A percentile compares a stretch with the other conserved stretches of the same genome.
Conservation (phyloP, 2,797 vertebrate genomes). For the Acomys russatus region DNA sequence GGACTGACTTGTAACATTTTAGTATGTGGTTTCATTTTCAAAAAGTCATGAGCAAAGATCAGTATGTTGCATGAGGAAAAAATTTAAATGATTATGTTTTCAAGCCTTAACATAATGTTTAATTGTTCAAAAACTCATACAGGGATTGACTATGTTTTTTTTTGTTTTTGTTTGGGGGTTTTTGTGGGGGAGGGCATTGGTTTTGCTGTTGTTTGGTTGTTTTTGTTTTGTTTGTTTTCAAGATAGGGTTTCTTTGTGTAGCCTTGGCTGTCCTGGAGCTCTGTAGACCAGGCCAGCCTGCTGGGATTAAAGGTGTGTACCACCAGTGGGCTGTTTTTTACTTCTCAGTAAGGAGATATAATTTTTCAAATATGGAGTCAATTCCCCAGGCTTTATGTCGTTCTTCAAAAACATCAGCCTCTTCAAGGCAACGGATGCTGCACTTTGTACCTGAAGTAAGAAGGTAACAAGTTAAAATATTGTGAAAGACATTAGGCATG, state of each 20-base stretch:
- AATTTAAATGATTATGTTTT: conserved; percentile 60
- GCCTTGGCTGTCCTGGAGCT: not conserved
- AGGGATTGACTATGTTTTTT: not conserved
- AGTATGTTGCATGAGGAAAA: not conserved
- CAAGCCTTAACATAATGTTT: conserved; percentile 2
- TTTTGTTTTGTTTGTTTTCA: not conserved
- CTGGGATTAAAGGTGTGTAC: not conserved
- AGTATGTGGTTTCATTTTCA: not conserved
- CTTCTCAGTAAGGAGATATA: conserved; percentile 86
- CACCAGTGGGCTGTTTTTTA: conserved; percentile 19
- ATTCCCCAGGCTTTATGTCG: conserved; percentile 85
- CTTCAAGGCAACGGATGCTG: conserved; percentile 85
- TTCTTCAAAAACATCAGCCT: conserved; percentile 82
- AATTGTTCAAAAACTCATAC: not conserved
- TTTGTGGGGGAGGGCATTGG: no score
- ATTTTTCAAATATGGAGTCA: conserved; percentile 87
- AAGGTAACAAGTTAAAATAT: conserved; percentile 52
- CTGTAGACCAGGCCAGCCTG: not conserved
- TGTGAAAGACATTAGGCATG: not conserved
- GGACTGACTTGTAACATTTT: not conserved
- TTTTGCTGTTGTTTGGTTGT: not conserved
- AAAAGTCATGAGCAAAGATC: conserved; percentile 45
- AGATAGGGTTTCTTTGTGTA: not conserved
- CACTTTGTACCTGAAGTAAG: conserved; percentile 85
- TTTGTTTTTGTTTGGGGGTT: not conserved